Percentiles rank a stretch among this genome's conserved stretches.
These are phyloP conservation scores for Amblyornis subalaris DNA, from an alignment of 2,113 vertebrate genomes.

Conservation along the genomic window DNA sequence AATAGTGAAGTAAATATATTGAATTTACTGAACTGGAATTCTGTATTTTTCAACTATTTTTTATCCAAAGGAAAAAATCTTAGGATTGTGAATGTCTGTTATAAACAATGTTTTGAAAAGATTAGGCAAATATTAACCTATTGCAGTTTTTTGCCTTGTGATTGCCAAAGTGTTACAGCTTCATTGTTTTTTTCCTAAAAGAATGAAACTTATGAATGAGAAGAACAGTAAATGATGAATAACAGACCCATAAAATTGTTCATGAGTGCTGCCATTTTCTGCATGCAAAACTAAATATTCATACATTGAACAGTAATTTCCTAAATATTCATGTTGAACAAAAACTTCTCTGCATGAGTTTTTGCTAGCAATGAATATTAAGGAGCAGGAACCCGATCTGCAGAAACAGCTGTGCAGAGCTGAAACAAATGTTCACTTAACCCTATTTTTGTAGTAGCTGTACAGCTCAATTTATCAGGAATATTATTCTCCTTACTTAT, in stretches of 20 bases:
- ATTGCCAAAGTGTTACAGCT: neutral
- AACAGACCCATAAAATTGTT: neutral
- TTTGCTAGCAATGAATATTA: constrained; percentile 51
- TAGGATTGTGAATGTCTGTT: neutral
- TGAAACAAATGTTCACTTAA: constrained; percentile 48
- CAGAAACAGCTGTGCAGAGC: constrained; percentile 37
- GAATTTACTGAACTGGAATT: neutral
- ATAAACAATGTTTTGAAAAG: neutral
- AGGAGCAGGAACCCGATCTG: neutral
- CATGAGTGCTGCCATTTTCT: neutral
- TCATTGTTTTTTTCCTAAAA: neutral
- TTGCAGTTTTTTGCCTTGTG: neutral
- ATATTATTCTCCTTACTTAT: neutral
- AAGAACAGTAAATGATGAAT: constrained; percentile 18
- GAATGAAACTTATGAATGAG: neutral
- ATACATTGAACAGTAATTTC: constrained; percentile 36
- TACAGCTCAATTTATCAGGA: constrained; percentile 4
- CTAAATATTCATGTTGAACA: constrained; percentile 59
- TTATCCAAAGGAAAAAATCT: neutral
- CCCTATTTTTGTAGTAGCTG: neutral
- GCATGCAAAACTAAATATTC: constrained; percentile 35
- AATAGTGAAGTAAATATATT: neutral
- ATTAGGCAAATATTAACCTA: constrained; percentile 5
- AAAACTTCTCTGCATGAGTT: constrained; percentile 4
- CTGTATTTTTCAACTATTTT: neutral